Evolutionary conservation across 35 echinoderm and acorn worm species (phyloP).

Genomic region (Apostichopus californicus): DNA sequence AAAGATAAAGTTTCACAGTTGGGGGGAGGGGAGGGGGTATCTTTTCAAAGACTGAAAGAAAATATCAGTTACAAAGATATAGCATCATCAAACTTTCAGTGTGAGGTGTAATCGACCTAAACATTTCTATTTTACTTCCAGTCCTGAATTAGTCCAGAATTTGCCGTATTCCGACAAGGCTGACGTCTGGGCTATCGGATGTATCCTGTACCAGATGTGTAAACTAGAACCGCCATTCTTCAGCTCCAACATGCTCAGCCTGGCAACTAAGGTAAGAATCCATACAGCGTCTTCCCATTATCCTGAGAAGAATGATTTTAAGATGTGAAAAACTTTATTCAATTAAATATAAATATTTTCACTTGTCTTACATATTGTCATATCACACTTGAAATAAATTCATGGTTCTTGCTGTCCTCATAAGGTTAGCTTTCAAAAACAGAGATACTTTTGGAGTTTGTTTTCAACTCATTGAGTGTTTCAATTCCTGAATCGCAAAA

Average conservation of each 20-base stretch:
- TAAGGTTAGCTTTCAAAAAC: too few species aligned
- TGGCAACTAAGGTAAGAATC: constrained; percentile 71
- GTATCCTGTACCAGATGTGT: constrained; percentile 97
- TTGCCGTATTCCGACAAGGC: constrained; percentile 93
- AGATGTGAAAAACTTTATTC: too few species aligned
- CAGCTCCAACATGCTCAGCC: constrained; percentile 86
- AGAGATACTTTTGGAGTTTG: too few species aligned
- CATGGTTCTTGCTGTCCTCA: too few species aligned
- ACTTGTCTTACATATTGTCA: too few species aligned
- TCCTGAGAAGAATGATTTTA: too few species aligned
- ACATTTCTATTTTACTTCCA: constrained; percentile 45
- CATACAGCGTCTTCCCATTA: not conserved
- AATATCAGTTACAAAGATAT: not conserved
- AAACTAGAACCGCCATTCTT: constrained; percentile 85
- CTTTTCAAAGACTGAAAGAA: not conserved
- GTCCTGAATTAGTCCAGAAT: constrained; percentile 93
- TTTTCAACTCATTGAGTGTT: too few species aligned
- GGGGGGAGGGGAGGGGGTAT: not conserved
- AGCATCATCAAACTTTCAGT: not conserved
- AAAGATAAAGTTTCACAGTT: too few species aligned
- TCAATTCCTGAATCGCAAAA: too few species aligned
- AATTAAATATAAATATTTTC: too few species aligned
- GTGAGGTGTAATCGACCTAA: not conserved
- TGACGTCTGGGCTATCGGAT: constrained; percentile 93
- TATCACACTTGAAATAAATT: too few species aligned